A percentile compares a stretch with the other conserved stretches of the same genome.
These are phyloP conservation scores for Columbina picui DNA, from an alignment of 2,113 vertebrate species.

Conservation along the genomic window DNA sequence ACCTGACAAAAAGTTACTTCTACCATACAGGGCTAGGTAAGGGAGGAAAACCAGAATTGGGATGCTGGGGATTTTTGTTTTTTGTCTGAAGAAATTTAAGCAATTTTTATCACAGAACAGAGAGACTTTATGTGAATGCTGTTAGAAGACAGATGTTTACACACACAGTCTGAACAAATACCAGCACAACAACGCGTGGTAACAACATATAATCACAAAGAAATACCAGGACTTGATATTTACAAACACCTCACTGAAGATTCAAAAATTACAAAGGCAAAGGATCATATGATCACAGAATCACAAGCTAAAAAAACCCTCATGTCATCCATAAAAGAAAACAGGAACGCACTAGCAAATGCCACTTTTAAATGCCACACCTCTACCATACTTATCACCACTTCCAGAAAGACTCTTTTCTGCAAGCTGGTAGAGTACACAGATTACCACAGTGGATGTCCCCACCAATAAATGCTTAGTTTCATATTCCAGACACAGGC, in stretches of 20 bases:
- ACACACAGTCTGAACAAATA: not conserved
- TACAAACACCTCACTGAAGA: not conserved
- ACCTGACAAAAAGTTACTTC: not conserved
- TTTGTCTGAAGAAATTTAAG: not conserved
- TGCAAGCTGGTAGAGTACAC: not conserved
- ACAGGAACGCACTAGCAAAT: not conserved
- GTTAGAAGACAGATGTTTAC: not conserved
- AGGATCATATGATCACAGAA: not conserved
- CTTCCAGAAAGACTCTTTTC: not conserved
- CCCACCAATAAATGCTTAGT: not conserved
- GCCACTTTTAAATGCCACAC: not conserved
- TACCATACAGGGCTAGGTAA: not conserved
- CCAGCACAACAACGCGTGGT: not conserved
- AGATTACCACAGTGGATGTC: not conserved
- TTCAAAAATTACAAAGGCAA: not conserved
- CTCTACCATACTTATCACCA: not conserved
- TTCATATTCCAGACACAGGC: not conserved
- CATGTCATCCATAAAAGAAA: not conserved
- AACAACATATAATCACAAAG: not conserved
- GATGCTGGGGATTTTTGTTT: rapidly evolving
- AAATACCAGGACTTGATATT: not conserved
- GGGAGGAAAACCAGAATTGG: not conserved
- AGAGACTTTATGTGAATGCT: not conserved
- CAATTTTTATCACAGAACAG: not conserved
- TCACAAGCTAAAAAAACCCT: not conserved